phyloP scores from a whole-genome alignment of 1,140 invertebrate species.

The Matsumurasca onukii region DNA sequence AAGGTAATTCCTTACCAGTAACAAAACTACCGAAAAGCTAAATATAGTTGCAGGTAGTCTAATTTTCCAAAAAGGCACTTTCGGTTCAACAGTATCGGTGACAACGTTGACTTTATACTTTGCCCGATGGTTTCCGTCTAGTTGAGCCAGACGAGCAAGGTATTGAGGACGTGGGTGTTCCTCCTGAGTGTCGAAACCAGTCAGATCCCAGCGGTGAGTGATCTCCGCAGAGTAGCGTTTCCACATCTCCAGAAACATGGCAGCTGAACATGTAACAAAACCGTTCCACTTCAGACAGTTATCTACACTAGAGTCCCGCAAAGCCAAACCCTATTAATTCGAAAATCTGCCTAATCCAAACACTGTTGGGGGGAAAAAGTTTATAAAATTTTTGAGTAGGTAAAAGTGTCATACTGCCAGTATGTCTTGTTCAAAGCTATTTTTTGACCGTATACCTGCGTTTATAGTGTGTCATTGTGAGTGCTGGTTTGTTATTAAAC shows the following conservation, averaged over 20 bases:
- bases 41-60: constrained; percentile 79
- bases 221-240: constrained; percentile 90
- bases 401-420: no score
- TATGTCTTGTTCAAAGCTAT: no score
- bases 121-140: constrained; percentile 48
- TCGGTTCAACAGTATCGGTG: constrained; percentile 77
- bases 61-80: constrained; percentile 87
- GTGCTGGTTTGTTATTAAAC: no score
- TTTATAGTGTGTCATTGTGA: no score
- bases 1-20: constrained; percentile 75
- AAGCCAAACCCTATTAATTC: no score
- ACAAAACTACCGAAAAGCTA: constrained; percentile 79
- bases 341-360: no score
- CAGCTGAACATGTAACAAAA: no score
- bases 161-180: constrained; percentile 87
- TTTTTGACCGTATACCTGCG: no score
- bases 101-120: constrained; percentile 62
- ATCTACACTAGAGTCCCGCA: no score
- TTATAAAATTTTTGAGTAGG: no score
- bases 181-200: constrained; percentile 80
- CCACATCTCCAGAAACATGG: constrained; percentile 92
- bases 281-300: no score
- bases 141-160: constrained; percentile 69
- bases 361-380: no score
- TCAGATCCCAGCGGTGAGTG: constrained; percentile 88